These are phyloP conservation scores for Oscheius myriophilus DNA, from an alignment of 2,888 invertebrate genomes.

Conservation along the genomic window DNA sequence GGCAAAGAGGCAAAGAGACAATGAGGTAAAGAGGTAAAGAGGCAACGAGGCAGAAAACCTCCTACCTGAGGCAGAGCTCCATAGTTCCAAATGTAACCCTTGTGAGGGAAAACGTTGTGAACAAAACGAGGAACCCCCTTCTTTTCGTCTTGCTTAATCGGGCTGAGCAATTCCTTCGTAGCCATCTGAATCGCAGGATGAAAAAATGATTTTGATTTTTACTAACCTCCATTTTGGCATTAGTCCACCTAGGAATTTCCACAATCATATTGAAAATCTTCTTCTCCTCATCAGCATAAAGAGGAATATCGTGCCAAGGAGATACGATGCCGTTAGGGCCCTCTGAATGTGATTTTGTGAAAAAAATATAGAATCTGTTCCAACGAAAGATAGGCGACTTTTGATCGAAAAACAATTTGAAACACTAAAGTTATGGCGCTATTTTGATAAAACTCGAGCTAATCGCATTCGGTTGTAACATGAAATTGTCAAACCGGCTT, in stretches of 20 bases:
- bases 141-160: slow-evolving; percentile 97
- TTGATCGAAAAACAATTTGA: too few species aligned
- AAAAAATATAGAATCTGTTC: too few species aligned
- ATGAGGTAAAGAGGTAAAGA: too few species aligned
- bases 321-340: slow-evolving; percentile 82
- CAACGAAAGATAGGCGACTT: too few species aligned
- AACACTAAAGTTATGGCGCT: too few species aligned
- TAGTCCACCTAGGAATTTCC: slow-evolving; percentile 97
- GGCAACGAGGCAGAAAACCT: too few species aligned
- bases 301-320: slow-evolving; percentile 96
- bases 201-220: neutral
- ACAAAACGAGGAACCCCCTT: slow-evolving; percentile 94
- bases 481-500: too few species aligned
- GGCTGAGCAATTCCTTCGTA: slow-evolving; percentile 88
- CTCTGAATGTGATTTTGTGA: slow-evolving; percentile 59
- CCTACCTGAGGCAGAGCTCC: slow-evolving; percentile 91
- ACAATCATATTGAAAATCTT: slow-evolving; percentile 94
- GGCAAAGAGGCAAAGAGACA: neutral
- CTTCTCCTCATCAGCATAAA: slow-evolving; percentile 78
- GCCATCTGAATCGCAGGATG: slow-evolving; percentile 78
- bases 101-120: slow-evolving; percentile 96
- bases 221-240: slow-evolving; percentile 97
- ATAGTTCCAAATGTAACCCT: slow-evolving; percentile 99
- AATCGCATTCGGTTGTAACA: too few species aligned
- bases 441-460: too few species aligned